Base-by-base conservation (phyloP, 2,113 vertebrate species). In the Egretta garzetta region DNA sequence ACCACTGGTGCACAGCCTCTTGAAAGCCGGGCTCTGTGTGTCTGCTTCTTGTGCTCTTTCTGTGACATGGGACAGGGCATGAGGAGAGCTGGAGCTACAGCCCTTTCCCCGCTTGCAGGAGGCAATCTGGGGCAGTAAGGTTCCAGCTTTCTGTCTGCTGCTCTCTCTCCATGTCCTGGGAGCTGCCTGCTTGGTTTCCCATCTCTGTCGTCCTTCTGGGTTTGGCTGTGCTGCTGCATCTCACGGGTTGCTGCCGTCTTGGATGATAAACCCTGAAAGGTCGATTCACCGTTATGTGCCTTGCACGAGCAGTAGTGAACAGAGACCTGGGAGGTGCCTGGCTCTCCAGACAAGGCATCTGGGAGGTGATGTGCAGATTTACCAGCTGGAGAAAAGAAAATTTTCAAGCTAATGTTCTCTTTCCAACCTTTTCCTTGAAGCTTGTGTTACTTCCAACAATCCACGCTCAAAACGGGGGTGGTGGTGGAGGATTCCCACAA, bases 401-500 rank as follows among this genome's bases (percentile, higher is more conserved):
- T 26, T 60, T 58, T 12, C 41, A 21, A 66, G 53, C 14, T 64
- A 14, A n/a, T 28, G 37, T 11, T 50, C 35, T 55, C 37, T 26
- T 45, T 33, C 12, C 39, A 72, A 26, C 37, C 18, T 52, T 67
- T 47, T 20, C 15, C 35, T n/a, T 32, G 53, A 56, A 9, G n/a
- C 4, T 59, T 55, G 30, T 23, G 32, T 23, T 43, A 27, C 39
- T 73, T 56, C 59, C 45, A 52, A 4, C 39, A 59, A 28, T 20
- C 41, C 28, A 2, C 0, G 0, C 72, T 73, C 35, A 47, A 26
- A 30, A n/a, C 0, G 2, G n/a, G 6, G 30, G 5, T 0, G 6
- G 10, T 14, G 41, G 24, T 17, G 27, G 26, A 47, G n/a, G 26
- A 63, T 47, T 67, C 60, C 49, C 28, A 33, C 47, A 70, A 21